Conservation (phyloP, 1,140 invertebrate genomes). For the Diorhabda elongata region DNA sequence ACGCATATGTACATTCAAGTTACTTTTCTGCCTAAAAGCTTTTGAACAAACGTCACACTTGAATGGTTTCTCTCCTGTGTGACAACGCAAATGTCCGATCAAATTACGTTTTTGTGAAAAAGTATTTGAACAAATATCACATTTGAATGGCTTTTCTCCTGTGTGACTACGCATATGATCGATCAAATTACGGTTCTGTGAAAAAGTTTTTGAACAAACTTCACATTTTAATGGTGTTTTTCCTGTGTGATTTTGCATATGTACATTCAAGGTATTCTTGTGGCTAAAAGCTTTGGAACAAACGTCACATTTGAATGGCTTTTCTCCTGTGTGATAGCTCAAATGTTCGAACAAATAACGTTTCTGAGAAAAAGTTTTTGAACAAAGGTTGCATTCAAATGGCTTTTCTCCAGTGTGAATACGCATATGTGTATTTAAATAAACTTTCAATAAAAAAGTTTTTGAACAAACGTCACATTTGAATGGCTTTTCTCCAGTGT, state of each 20-base stretch:
- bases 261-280: background rate
- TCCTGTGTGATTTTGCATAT: background rate
- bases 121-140: background rate
- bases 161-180: slow-evolving; percentile 55
- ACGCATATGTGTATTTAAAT: background rate
- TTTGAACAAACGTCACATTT: background rate
- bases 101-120: no score
- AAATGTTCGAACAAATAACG: background rate
- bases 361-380: background rate
- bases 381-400: slow-evolving; percentile 7
- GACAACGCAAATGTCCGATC: no score
- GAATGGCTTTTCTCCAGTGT: background rate
- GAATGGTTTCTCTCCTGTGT: background rate
- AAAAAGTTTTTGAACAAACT: slow-evolving; percentile 50
- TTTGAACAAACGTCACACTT: background rate
- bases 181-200: slow-evolving; percentile 51
- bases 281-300: slow-evolving; percentile 4
- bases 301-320: slow-evolving; percentile 6
- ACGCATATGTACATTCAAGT: no score
- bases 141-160: slow-evolving; percentile 64
- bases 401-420: background rate
- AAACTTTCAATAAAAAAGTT: background rate
- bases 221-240: slow-evolving; percentile 30
- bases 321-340: background rate
- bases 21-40: no score